Base-by-base conservation (phyloP, 2,888 invertebrate species). In the Homarus gammarus region DNA sequence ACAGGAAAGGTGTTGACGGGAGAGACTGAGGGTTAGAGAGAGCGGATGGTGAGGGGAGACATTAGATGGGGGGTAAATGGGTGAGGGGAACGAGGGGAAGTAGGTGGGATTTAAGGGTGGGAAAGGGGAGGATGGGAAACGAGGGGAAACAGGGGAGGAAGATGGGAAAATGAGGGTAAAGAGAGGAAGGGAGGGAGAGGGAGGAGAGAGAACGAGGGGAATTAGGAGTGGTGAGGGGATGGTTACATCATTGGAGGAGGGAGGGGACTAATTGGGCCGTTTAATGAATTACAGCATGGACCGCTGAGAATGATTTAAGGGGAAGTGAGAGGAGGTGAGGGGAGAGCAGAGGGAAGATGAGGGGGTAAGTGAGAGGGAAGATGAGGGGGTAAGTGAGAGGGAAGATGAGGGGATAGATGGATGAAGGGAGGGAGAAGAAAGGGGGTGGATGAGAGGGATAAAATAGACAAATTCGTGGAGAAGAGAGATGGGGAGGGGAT, bases 281-380 rank as follows among this genome's bases (percentile, higher is more conserved):
- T 84, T 89, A 89, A 89, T 89, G 89, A 89, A 89, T 89, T 89
- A 84, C 84, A 61, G 49, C 31, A 77, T 83, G 84, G 89, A 89
- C 78, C 89, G 89, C 51, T 84, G 84, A 77, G 27, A 36, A 70
- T 89, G 89, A 84, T 89, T 89, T 77, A 89, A 77, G 44, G 84
- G 88, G 73, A 44, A 70, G 73, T n/a, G 36, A 33, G 68, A n/a
- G 68, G 49, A 36, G 87, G 44, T 36, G 83, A 49, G 61, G 27
- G 38, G 75, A 82, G 64, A 61, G 51, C 27, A 18, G 36, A 36
- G 44, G 22, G 36, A 15, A 22, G n/a, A 31, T 8, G 73, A 73
- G 38, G 38, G 36, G 3, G 36, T 38, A 12, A 18, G 40, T 10
- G 64, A n/a, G 64, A 38, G n/a, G 38, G 72, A 73, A 0, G 72